Evolutionary conservation across 2,113 vertebrate genomes (phyloP).

Genomic region (Hippocampus mohnikei): DNA sequence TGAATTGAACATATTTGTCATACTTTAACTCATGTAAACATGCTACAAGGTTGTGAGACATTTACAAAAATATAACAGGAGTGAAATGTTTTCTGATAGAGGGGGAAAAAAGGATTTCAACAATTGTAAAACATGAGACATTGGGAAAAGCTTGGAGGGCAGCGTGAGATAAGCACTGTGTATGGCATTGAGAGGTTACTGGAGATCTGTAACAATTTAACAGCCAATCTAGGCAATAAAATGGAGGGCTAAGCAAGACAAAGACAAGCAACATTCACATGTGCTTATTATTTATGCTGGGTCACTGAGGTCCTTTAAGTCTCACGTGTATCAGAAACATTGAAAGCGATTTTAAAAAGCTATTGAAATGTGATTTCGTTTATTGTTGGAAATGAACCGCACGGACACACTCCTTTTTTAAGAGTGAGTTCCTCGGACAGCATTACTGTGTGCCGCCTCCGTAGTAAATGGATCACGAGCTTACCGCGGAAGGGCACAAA

Average conservation of each 20-base stretch:
- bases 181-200: conserved; percentile 49
- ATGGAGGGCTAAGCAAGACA: conserved; percentile 30
- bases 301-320: conserved; percentile 39
- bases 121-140: conserved; percentile 21
- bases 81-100: conserved; percentile 3
- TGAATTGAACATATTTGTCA: conserved; percentile 38
- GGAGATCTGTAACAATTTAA: conserved; percentile 47
- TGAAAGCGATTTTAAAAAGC: conserved; percentile 44
- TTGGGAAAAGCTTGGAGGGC: conserved; percentile 7
- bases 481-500: conserved; percentile 51
- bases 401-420: conserved; percentile 42
- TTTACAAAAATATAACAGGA: not conserved
- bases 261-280: conserved; percentile 42
- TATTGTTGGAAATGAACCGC: not conserved
- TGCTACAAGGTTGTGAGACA: conserved; percentile 9
- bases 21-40: conserved; percentile 27
- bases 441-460: conserved; percentile 66
- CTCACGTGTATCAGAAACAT: conserved; percentile 44
- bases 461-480: conserved; percentile 62
- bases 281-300: conserved; percentile 46
- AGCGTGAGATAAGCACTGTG: conserved; percentile 28
- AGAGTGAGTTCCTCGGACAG: conserved; percentile 62
- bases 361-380: not conserved
- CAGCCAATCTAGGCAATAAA: conserved; percentile 23
- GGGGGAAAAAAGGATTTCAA: conserved; percentile 1